Percentiles rank a stretch among this genome's conserved stretches.
Evolutionary conservation across 2,888 invertebrate species (phyloP).

Genomic region (Carterocephalus palaemon): DNA sequence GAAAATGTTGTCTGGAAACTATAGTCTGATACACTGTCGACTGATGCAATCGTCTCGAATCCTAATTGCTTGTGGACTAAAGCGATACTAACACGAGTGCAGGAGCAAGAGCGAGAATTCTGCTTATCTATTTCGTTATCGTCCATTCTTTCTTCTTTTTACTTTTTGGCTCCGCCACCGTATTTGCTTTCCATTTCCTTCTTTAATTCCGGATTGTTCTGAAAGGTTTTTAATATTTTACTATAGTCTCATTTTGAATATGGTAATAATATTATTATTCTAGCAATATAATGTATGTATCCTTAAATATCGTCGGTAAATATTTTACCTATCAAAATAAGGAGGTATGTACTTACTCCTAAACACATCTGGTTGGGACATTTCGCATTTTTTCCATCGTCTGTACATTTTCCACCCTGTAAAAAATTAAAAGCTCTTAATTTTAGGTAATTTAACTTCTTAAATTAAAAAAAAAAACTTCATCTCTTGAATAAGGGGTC

Average conservation of each 20-base stretch:
- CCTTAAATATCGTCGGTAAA: too few relatives aligned
- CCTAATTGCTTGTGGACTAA: too few relatives aligned
- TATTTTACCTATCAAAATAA: too few relatives aligned
- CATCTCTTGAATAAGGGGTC: too few relatives aligned
- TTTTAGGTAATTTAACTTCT: not conserved
- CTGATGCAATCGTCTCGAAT: too few relatives aligned
- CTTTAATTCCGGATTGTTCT: constrained; percentile 43
- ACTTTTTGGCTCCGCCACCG: constrained; percentile 34
- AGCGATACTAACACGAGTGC: constrained; percentile 22
- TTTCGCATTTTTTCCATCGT: constrained; percentile 33
- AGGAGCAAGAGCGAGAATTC: constrained; percentile 29
- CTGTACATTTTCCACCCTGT: constrained; percentile 42
- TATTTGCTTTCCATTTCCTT: constrained; percentile 42
- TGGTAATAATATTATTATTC: too few relatives aligned
- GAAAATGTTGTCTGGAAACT: too few relatives aligned
- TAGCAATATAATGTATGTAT: too few relatives aligned
- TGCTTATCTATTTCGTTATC: not conserved
- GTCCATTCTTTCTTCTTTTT: constrained; percentile 11
- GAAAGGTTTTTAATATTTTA: constrained; percentile 27
- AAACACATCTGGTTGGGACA: constrained; percentile 44
- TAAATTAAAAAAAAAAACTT: too few relatives aligned
- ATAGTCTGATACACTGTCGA: too few relatives aligned
- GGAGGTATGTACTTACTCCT: constrained; percentile 49
- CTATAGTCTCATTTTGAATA: constrained; percentile 1
- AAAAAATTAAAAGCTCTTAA: constrained; percentile 26